Percentiles rank a stretch among this genome's conserved stretches.
Conservation (phyloP, 2,888 invertebrate species). For the Euplagia quadripunctaria region DNA sequence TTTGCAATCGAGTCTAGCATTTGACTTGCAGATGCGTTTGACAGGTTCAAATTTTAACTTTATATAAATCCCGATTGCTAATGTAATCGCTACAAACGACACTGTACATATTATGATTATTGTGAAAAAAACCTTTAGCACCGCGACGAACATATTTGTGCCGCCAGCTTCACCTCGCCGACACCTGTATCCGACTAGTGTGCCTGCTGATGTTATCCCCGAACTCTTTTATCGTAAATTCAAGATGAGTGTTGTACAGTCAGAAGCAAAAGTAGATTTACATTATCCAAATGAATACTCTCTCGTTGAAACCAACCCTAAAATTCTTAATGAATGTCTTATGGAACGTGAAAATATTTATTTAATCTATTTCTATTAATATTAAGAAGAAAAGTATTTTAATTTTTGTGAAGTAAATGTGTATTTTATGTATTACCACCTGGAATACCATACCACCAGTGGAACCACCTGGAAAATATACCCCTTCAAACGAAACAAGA, state of each 20-base stretch:
- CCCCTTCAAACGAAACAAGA: too few species aligned
- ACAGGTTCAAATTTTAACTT: constrained; percentile 33
- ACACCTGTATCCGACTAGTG: neutral
- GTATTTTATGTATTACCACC: too few species aligned
- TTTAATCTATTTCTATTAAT: too few species aligned
- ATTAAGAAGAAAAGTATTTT: too few species aligned
- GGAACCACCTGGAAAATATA: too few species aligned
- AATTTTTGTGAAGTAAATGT: too few species aligned
- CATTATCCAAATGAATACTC: too few species aligned
- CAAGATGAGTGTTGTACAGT: neutral
- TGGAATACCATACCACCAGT: too few species aligned
- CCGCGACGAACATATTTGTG: constrained; percentile 30
- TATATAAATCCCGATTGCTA: neutral
- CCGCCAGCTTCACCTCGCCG: neutral
- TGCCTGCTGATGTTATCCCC: neutral
- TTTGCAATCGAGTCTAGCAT: constrained; percentile 82
- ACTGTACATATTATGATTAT: neutral
- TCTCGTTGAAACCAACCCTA: too few species aligned
- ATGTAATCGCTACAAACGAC: neutral
- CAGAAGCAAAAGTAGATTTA: neutral
- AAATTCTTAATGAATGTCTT: too few species aligned
- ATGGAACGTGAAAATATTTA: too few species aligned
- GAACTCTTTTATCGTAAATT: neutral
- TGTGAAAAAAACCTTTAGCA: constrained; percentile 15
- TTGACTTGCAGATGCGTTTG: constrained; percentile 68